Base-by-base conservation (phyloP, 2,888 invertebrate genomes). In the Elgonia sp. region DNA sequence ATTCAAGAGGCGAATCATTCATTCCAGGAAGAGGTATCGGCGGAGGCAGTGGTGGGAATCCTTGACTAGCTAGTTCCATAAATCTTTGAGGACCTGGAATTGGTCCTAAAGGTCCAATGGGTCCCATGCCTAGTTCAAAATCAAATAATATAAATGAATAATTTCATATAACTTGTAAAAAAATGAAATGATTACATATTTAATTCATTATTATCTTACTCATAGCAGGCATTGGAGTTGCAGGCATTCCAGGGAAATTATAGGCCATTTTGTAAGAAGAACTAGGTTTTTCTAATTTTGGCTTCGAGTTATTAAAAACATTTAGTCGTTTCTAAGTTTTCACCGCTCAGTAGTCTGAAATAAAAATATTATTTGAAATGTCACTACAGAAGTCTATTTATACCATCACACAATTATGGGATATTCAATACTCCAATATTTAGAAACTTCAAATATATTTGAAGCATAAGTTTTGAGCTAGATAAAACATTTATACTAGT, bases 1-100 rank as follows among this genome's bases (percentile, higher is more conserved):
- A 97, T 91, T 96, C 96, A 67, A 96, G 93, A 0, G 96, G 96
- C 29, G 95, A 95, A 91, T 96, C 96, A 89, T 96, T 96, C 93
- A 96, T 95, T 0, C 95, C 95, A n/a, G 95, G 94, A 57, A 94
- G 87, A 39, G 94, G 91, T 89, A 94, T 90, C 0, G 94, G 93
- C 5, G 94, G 94, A 73, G 94, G 94, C 50, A 94, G 69, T 10
- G 94, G 93, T 29, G 94, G 93, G 89, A 94, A 94, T 46, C 94
- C 94, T 89, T 94, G 94, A 83, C 93, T 92, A 14, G 94, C 92
- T 69, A 94, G 82, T 87, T 94, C 94, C 93, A 95, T 94, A 65
- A 94, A 94, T 84, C 94, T 93, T 85, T 95, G 95, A 55, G 94
- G 92, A 42, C 93, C 93, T 12, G 93, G 90, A 39, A 94, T 92